Evolutionary conservation across 2,888 invertebrate species (phyloP), one percentile per base, ranked within the genome.

Genomic region (Torymus aiolomorphi): DNA sequence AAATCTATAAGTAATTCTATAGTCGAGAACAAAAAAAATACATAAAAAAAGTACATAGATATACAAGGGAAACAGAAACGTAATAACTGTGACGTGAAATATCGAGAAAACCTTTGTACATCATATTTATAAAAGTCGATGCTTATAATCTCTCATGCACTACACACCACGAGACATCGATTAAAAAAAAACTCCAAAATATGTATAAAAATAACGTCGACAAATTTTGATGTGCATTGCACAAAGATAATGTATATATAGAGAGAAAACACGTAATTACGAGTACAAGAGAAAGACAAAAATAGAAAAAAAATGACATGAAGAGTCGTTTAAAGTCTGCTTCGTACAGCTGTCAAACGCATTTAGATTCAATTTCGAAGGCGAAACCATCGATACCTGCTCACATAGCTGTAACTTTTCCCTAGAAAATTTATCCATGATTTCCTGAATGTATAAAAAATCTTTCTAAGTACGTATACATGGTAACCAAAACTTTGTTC

Each of bases 91-190:
- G n/a, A 67, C 59, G 57, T 74, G 72, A 72, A 74, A 49, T 57
- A 63, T 42, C 42, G 42, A 31, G 56, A 65, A 66, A 67, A 59
- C 20, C 62, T 71, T 73, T 77, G 61, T 78, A 80, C 67, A 80
- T 56, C 63, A 79, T 81, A 76, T 77, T 67, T 70, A 70, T 78
- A 80, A 24, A 80, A 81, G 63, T 78, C 76, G 81, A 77, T 80
- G 70, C 75, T 69, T 76, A n/a, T n/a, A 42, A 76, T 83, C 51
- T 76, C 76, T 81, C 86, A 86, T 86, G 86, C 86, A 86, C 84
- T 85, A 85, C 84, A 83, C 83, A 84, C 73, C 84, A 84, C 82
- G 82, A 80, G 81, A 78, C 77, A 80, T 72, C 57, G 76, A 82
- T 61, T 67, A 63, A 62, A 79, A 69, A 73, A 56, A 75, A 49